Evolutionary conservation across 2,888 invertebrate genomes (phyloP).

Genomic region (Drosophila mimetica): DNA sequence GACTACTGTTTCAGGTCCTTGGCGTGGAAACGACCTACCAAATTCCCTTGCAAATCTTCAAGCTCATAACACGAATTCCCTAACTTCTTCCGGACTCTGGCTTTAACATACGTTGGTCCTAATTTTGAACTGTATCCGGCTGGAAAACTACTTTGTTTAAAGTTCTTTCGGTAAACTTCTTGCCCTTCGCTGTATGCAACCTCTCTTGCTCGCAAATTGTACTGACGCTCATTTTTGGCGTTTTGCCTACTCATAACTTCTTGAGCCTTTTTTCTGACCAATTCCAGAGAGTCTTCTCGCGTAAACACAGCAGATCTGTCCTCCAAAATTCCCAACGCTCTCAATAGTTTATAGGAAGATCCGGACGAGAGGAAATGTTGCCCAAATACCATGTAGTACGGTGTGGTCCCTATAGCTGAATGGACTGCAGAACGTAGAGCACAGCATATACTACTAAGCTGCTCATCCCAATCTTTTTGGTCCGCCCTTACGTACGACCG

Average conservation of each 20-base stretch:
- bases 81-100: not conserved
- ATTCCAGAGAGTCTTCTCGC: not conserved
- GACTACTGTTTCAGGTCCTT: not conserved
- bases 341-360: not conserved
- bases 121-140: not conserved
- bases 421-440: no score
- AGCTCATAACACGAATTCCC: not conserved
- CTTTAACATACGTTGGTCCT: not conserved
- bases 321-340: not conserved
- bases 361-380: not conserved
- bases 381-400: not conserved
- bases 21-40: no score
- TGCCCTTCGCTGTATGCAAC: not conserved
- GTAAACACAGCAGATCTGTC: not conserved
- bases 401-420: not conserved
- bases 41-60: not conserved
- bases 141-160: not conserved
- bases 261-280: not conserved
- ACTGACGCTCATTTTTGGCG: not conserved
- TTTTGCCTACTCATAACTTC: no score
- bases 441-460: no score
- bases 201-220: not conserved
- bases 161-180: not conserved
- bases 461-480: no score
- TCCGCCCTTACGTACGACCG: no score